Percentiles rank a stretch among this genome's conserved stretches.
Conservation (phyloP, 2,113 vertebrate species). For the Fulmarus glacialis region DNA sequence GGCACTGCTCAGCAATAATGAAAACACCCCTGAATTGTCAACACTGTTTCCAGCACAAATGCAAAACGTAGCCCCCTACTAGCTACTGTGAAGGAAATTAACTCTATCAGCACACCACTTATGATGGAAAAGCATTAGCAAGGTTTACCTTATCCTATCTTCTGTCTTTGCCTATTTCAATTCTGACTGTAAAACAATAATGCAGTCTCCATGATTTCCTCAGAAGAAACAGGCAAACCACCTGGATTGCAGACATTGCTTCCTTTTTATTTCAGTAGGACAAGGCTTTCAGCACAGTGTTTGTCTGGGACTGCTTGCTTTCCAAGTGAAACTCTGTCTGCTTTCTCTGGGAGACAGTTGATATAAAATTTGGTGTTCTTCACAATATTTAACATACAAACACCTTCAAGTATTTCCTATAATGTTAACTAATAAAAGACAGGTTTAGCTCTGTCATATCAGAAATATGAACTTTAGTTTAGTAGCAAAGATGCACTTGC, state of each 20-base stretch:
- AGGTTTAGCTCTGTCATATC: background rate
- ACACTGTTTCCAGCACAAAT: too few relatives aligned
- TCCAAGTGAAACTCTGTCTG: background rate
- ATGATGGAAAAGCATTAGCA: background rate
- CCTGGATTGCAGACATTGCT: background rate
- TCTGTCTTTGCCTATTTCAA: background rate
- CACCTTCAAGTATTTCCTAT: background rate
- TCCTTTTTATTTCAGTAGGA: background rate
- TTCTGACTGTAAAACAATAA: background rate
- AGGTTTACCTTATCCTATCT: background rate
- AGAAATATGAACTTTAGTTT: background rate
- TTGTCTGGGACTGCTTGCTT: background rate
- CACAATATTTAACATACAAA: background rate
- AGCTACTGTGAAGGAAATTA: too few relatives aligned
- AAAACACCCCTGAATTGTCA: too few relatives aligned
- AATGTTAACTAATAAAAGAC: background rate
- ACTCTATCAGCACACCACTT: background rate
- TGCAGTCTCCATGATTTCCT: background rate
- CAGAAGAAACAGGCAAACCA: background rate
- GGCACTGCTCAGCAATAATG: too few relatives aligned
- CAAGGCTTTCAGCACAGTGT: background rate
- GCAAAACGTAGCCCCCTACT: too few relatives aligned
- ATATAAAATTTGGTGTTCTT: background rate
- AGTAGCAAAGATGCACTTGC: background rate
- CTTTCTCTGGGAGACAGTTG: background rate